Conservation (phyloP, 2,113 vertebrate genomes). For the Saccopteryx bilineata region DNA sequence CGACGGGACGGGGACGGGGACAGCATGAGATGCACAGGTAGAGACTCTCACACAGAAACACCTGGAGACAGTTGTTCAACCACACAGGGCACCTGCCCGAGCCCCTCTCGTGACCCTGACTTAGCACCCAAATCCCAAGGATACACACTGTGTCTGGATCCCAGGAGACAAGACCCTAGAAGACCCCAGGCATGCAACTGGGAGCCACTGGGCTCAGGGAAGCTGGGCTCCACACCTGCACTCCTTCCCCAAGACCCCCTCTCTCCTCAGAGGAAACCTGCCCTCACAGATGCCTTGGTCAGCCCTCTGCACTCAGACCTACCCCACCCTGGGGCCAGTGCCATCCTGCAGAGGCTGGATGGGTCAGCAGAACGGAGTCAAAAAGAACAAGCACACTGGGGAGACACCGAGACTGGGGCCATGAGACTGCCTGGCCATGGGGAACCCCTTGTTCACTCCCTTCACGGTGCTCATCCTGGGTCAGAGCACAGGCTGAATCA, state of each 20-base stretch:
- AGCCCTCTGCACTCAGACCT: accelerated
- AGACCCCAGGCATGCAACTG: neutral
- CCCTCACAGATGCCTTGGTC: accelerated
- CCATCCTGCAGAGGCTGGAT: neutral
- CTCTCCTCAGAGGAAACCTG: neutral
- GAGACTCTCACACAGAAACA: neutral
- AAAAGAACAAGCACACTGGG: neutral
- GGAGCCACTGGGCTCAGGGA: neutral
- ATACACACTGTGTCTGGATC: accelerated
- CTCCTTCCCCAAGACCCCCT: neutral
- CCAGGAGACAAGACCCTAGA: neutral
- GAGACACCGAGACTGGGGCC: too few species aligned
- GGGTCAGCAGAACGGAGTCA: neutral
- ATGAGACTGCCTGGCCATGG: too few species aligned
- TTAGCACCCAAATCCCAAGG: neutral
- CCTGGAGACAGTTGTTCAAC: accelerated
- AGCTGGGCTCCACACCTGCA: accelerated
- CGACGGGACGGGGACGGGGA: accelerated
- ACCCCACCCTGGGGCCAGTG: neutral
- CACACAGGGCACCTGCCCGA: neutral
- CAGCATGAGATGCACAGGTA: accelerated
- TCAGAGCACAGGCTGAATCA: neutral
- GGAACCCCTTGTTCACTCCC: too few species aligned
- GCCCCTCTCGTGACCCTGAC: neutral
- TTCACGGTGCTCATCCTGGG: too few species aligned